Evolutionary conservation across 2,888 invertebrate genomes (phyloP).

Genomic region (Chrysotoxum bicinctum): DNA sequence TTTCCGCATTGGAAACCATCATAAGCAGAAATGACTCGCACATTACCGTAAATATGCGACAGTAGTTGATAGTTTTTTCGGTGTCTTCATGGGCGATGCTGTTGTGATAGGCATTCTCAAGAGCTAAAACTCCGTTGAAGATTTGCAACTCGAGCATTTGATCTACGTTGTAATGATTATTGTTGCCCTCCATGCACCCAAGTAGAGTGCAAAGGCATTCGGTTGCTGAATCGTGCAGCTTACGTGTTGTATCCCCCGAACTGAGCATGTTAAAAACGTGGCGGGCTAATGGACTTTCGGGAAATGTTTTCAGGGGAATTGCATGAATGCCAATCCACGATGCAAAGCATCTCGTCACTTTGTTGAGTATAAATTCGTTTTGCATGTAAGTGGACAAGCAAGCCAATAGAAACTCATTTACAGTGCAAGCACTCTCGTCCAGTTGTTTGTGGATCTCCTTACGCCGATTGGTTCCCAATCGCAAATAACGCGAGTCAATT

Average conservation of each 20-base stretch:
- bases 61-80: conserved; percentile 96
- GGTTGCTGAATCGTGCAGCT: conserved; percentile 93
- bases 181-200: conserved; percentile 90
- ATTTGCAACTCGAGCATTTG: conserved; percentile 89
- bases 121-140: conserved; percentile 89
- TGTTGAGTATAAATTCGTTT: conserved; percentile 85
- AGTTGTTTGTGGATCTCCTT: conserved; percentile 92
- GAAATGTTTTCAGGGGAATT: conserved; percentile 88
- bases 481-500: conserved; percentile 90
- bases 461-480: conserved; percentile 95
- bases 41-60: conserved; percentile 93
- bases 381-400: conserved; percentile 87
- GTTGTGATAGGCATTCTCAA: conserved; percentile 93
- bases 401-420: conserved; percentile 90
- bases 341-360: conserved; percentile 92
- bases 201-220: conserved; percentile 94
- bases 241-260: conserved; percentile 84
- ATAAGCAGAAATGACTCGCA: conserved; percentile 94
- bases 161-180: conserved; percentile 83
- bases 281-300: conserved; percentile 88
- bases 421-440: conserved; percentile 87
- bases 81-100: conserved; percentile 96
- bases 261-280: conserved; percentile 88
- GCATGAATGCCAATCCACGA: conserved; percentile 95
- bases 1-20: conserved; percentile 86